Base-by-base conservation (phyloP, 2,797 vertebrate species). In the Myripristis jacobus region DNA sequence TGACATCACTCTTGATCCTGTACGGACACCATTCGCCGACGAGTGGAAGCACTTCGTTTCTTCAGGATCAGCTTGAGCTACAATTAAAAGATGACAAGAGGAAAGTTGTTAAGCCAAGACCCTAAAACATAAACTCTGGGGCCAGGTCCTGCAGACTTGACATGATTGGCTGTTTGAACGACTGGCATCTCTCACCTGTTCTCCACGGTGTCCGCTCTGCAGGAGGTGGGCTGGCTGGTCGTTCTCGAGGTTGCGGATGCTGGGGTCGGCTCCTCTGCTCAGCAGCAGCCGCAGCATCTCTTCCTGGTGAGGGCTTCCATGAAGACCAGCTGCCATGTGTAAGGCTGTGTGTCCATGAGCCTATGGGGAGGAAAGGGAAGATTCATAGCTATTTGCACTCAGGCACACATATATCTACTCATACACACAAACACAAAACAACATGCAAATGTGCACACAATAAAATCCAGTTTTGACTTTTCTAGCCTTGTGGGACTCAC, bases 301-400 rank as follows among this genome's bases (percentile, higher is more conserved):
- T 75, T 94, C 93, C 79, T 97, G 96, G 65, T 92, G 81, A 0
- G 81, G 91, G 73, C 91, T 94, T 5, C 92, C 91, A 38, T 96
- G 95, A 48, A 98, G 93, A 63, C 96, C 96, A 0, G 96, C 96
- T 0, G 96, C 96, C 96, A 97, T 97, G 91, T 98, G 96, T 70
- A 98, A 91, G 11, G 96, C 96, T 0, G 96, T 98, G 91, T 98
- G 96, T 24, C 96, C 96, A 0, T 98, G 96, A 46, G 96, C 96
- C 96, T 98, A 72, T 29, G 3, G 43, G 56, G 7, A n/a, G n/a
- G 51, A 21, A 46, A 52, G 11, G 3, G 25, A 2, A 22, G 36
- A 27, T 31, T 31, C 52, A 67, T 61, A 36, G 77, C 43, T 34
- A 7, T 58, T 83, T 24, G 68, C 21, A 73, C 31, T 48, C 19